phyloP scores from a whole-genome alignment of 2,113 vertebrate genomes.

The Tor tambroides region DNA sequence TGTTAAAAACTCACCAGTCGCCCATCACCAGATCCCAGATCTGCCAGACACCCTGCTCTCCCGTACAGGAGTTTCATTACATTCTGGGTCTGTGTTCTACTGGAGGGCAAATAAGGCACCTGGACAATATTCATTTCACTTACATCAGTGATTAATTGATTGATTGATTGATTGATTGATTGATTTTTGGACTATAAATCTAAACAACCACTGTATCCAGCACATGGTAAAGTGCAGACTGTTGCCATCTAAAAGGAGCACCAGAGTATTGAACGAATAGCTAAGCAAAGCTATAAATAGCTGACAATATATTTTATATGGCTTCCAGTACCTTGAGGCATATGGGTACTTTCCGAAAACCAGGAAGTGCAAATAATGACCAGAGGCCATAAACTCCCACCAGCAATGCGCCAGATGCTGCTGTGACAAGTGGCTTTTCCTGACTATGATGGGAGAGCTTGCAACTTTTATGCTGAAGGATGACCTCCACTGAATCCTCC shows the following conservation, averaged over 20 bases:
- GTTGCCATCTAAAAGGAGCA: not conserved
- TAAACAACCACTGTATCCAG: not conserved
- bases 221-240: not conserved
- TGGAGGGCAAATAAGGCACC: conserved; percentile 79
- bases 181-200: not conserved
- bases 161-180: not conserved
- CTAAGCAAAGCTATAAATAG: not conserved
- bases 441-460: conserved; percentile 32
- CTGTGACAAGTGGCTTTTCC: conserved; percentile 58
- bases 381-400: conserved; percentile 72
- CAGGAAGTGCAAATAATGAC: conserved; percentile 74
- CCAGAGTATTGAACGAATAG: not conserved
- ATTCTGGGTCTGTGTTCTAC: conserved; percentile 70
- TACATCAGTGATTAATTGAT: not conserved
- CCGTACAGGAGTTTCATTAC: conserved; percentile 73
- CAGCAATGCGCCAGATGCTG: conserved; percentile 63
- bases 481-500: conserved; percentile 76
- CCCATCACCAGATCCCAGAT: conserved; percentile 79
- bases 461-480: conserved; percentile 66
- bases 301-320: not conserved
- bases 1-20: conserved; percentile 67
- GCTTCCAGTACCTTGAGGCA: conserved; percentile 65
- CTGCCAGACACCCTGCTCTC: conserved; percentile 70
- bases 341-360: conserved; percentile 72
- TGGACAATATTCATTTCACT: conserved; percentile 59